Evolutionary conservation across 1,140 invertebrate species (phyloP), one percentile per base, ranked within the genome.

Genomic region (Brachystomella parvula): DNA sequence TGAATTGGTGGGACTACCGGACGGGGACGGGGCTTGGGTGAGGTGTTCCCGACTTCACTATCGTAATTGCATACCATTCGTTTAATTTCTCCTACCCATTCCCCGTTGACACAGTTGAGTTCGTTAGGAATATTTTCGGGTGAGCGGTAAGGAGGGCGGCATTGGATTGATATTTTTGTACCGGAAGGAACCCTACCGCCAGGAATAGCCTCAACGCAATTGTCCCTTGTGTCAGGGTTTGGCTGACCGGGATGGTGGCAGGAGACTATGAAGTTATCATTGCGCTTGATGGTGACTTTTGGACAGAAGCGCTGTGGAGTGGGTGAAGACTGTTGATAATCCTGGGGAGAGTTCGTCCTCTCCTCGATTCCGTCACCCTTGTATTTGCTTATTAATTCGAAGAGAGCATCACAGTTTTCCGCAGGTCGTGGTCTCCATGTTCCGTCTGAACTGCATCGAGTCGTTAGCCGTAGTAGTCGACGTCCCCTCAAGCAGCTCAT

Each of bases 41-140:
- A 28, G 21, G 6, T 33, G 24, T 47, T 33, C 21, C 17, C 2
- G 28, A 9, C 31, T 3, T 28, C 44, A 24, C n/a, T 35, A 28
- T 2, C 15, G 17, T 47, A 59, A 59, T 35, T 32, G 32, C 65
- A 66, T 9, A 66, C 17, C 1, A 66, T 32, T 66, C 61, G 59
- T n/a, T 35, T 66, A 12, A 32, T 66, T n/a, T 62, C 39, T 35
- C 65, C 61, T 1, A 31, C 24, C 67, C 67, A 68, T 21, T 35
- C 12, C 1, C 67, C 67, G 61, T 64, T 56, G 15, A 56, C 58
- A 68, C 67, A 68, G 47, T 30, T 62, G 61, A 61, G 64, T 21
- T 68, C n/a, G 3, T 44, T 30, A 24, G 9, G 24, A 24, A 21
- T 19, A n/a, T 47, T 47, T 59, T 31, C 59, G 24, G 33, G 31